Evolutionary conservation across 2,113 vertebrate genomes (phyloP), one percentile per base, ranked within the genome.

Genomic region (Corythoichthys intestinalis): DNA sequence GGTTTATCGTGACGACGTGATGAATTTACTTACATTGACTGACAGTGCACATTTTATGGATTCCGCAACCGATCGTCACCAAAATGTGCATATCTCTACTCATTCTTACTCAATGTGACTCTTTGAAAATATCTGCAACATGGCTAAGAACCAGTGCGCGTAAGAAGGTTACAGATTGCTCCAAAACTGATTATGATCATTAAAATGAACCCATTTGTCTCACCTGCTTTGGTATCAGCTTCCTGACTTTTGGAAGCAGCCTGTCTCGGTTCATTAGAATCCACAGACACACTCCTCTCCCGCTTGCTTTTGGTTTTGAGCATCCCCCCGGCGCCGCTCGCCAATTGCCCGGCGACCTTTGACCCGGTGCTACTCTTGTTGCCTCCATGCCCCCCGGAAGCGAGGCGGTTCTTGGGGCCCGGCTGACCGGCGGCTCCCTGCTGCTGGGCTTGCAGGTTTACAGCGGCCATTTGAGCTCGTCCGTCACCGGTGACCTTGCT

Each of bases 281-380:
- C 96, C 66, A 94, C 91, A 0, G 96, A 96, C 83, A 96, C 89
- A 0, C 94, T 98, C 54, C 95, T 90, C 71, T 98, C 96, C 69
- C 96, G 91, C 89, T 98, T 98, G 73, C 93, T 93, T 89, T 97
- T 97, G 86, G 94, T 93, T 88, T 98, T 98, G 88, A 95, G 84
- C 58, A 94, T 94, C 85, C 92, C 93, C 83, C 93, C 94, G 70
- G 86, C 82, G 35, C 92, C 73, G 77, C 92, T 91, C 58, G 88
- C 70, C 49, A 92, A 90, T 82, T 94, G 94, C 89, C 92, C 87
- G 82, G 90, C 88, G 70, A 69, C 90, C 91, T 96, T 98, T 82
- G 95, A 91, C 84, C 91, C 94, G 73, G 95, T 87, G 90, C 92
- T 94, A 87, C 92, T 87, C 4, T 93, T 90, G 74, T 96, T 96